Evolutionary conservation across 2,113 vertebrate genomes (phyloP), one percentile per base, ranked within the genome.

Genomic region (Pao palembangensis): DNA sequence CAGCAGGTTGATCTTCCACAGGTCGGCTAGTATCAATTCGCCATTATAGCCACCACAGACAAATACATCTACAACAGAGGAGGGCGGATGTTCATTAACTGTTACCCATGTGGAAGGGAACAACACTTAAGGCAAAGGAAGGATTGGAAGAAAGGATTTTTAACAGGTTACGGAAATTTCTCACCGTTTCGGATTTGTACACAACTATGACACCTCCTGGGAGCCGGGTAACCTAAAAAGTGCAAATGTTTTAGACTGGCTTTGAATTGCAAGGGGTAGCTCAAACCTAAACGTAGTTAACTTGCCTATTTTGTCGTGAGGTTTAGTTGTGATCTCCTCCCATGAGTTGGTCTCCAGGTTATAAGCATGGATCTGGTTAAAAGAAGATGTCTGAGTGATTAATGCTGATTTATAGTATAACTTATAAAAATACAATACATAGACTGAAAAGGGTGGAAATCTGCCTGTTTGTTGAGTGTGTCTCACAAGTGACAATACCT

Each of bases 321-420:
- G 96, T 84, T 94, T 98, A 0, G 97, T 98, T 62, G 90, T 64
- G 20, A 99, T 96, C 85, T 98, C 96, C 71, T 99, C 96, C 97
- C 97, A 99, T 15, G 94, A 95, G 82, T 98, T 98, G 8, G 95
- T 98, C 90, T 99, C 97, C 63, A 98, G 92, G 84, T 98, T 98
- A 88, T 99, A 99, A 0, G 96, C 95, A 0, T 98, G 95, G 73
- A 99, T 95, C 97, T 99, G 68, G 54, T 34, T 62, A 50, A 28
- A 64, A 23, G 47, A 38, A 4, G 55, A 18, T 47, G 19, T 51
- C n/a, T 44, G 6, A 20, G 17, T 12, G 21, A n/a, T 61, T 16
- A 4, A 34, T 18, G 23, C 34, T 4, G 52, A 43, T 46, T 43
- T 28, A 28, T 28, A 7, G 25, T 28, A 6, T 47, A 16, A 17